These are phyloP conservation scores for Formicarius rufipectus DNA, from an alignment of 2,113 vertebrate species.

Conservation along the genomic window DNA sequence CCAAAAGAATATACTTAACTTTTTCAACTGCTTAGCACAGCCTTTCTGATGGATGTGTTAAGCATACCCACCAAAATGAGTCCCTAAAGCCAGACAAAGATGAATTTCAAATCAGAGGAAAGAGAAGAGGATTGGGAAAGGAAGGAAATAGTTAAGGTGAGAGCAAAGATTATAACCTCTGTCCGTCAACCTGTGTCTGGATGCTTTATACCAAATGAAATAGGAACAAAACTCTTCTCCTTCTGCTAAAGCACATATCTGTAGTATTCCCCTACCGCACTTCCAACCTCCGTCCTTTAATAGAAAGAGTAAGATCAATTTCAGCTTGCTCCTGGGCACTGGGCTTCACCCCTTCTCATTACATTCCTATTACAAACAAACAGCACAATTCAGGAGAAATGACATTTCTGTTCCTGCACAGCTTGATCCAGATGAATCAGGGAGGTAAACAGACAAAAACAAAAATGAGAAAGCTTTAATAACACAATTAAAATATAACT, in stretches of 20 bases:
- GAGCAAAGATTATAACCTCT: not conserved
- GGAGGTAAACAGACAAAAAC: conserved; percentile 12
- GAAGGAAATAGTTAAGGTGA: not conserved
- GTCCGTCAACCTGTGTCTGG: not conserved
- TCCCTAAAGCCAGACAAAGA: not conserved
- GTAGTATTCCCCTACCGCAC: not conserved
- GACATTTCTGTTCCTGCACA: not conserved
- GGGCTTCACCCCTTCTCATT: not conserved
- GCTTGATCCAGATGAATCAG: conserved; percentile 4
- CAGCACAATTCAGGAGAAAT: not conserved
- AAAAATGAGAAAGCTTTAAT: conserved; percentile 2
- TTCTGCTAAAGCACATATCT: not conserved
- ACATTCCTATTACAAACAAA: not conserved
- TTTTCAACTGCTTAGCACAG: not conserved
- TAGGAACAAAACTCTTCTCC: not conserved
- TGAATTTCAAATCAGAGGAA: not conserved
- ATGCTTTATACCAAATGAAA: not conserved
- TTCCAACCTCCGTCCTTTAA: not conserved
- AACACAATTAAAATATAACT: conserved; percentile 49
- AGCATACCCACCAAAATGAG: not conserved
- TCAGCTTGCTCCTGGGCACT: not conserved
- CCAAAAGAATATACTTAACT: not conserved
- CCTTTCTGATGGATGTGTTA: not conserved
- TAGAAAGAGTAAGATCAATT: not conserved
- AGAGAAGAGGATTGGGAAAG: not conserved